Conservation (phyloP, 2,113 vertebrate species). For the Hemiprocne comata region DNA sequence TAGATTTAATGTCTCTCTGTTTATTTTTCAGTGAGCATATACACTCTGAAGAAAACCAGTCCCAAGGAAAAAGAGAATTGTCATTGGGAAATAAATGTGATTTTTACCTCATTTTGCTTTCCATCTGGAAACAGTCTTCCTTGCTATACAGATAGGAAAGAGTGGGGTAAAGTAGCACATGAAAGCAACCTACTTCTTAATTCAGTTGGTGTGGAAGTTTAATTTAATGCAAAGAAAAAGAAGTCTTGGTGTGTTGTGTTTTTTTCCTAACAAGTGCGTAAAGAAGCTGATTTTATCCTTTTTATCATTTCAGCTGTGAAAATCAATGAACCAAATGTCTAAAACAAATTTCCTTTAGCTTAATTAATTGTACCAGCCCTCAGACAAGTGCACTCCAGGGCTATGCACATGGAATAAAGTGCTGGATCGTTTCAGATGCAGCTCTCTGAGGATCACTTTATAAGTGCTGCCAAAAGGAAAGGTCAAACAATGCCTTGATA, state of each 20-base stretch:
- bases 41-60: neutral
- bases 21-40: neutral
- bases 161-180: neutral
- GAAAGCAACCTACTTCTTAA: neutral
- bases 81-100: neutral
- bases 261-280: neutral
- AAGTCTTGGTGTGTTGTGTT: neutral
- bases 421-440: neutral
- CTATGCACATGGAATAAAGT: neutral
- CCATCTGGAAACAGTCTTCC: neutral
- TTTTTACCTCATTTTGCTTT: neutral
- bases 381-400: neutral
- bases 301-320: neutral
- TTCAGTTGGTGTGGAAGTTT: neutral
- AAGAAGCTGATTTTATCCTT: neutral
- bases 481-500: neutral
- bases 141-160: neutral
- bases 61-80: neutral
- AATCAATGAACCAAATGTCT: neutral
- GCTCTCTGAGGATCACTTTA: neutral
- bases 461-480: neutral
- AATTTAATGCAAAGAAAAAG: neutral
- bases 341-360: neutral
- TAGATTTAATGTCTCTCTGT: neutral
- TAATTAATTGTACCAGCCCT: constrained; percentile 10